Conservation (phyloP, 1,140 invertebrate genomes). For the Atopsyche davidsoni region DNA sequence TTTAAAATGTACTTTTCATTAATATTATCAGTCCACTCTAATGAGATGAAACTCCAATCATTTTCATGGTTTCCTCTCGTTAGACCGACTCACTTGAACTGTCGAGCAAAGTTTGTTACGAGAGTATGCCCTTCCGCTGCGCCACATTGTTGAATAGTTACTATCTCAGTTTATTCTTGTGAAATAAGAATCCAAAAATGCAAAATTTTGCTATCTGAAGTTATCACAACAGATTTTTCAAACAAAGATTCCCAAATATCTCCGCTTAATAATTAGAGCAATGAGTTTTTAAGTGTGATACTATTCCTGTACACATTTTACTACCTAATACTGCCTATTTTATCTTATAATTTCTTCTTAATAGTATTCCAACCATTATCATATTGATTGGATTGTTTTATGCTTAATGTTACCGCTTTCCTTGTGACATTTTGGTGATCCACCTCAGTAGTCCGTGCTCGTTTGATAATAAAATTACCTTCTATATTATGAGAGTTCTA, state of each 20-base stretch:
- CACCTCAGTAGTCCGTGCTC: conserved; percentile 48
- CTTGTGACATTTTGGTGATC: conserved; percentile 51
- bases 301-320: conserved; percentile 28
- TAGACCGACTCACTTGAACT: no score
- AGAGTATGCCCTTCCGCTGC: no score
- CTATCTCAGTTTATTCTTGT: no score
- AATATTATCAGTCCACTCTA: neutral
- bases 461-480: conserved; percentile 34
- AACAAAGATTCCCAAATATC: conserved; percentile 26
- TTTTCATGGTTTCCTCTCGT: no score
- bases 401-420: conserved; percentile 54
- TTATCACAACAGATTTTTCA: conserved; percentile 19
- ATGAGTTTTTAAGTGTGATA: conserved; percentile 26
- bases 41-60: no score
- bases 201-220: conserved; percentile 7
- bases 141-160: no score
- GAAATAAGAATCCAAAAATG: no score
- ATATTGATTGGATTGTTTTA: conserved; percentile 50
- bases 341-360: conserved; percentile 29
- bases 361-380: conserved; percentile 28
- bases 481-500: conserved; percentile 22
- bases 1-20: neutral
- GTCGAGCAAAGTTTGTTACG: no score
- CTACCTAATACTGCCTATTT: conserved; percentile 30
- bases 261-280: conserved; percentile 28